Base-by-base conservation (phyloP, 1,140 invertebrate genomes). In the Steinernema khuongi region DNA sequence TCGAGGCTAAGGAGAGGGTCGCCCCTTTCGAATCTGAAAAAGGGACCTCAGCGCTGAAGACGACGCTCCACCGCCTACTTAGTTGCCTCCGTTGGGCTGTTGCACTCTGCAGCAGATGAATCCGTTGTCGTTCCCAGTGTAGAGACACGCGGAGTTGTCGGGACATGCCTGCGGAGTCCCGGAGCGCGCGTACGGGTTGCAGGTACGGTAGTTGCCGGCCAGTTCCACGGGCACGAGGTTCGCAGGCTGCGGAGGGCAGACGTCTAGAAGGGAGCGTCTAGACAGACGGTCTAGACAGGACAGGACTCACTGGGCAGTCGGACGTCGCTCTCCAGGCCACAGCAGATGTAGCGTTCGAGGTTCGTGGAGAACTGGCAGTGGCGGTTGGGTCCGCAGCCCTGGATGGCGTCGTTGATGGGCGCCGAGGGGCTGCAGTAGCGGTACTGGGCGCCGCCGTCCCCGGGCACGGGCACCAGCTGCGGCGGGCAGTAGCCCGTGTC, bases 61-160 rank as follows among this genome's bases (percentile, higher is more conserved):
- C 22, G 11, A 22, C 50, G 50, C 26, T 60, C 31, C 22, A 68
- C 7, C 26, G 19, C 50, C 19, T 26, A 36, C 43, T 68, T 74
- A 68, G 36, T 43, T 72, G 26, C 70, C 67, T 44, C 73, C 73
- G 29, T 19, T 43, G 33, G 71, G 73, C n/a, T 83, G 69, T 69
- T 84, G 82, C 19, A 84, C 81, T 43, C 82, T 43, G 67, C 82
- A 84, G 66, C 82, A 84, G 72, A 84, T 84, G 77, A 84, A 84
- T 7, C 82, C 82, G 32, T 85, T 85, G 73, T 84, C 81, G 28
- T 74, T 77, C 28, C 82, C 82, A 14, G 82, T 84, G 80, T 84
- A 84, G 11, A 84, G 79, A 74, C 82, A 84, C 1, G 82, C 82
- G 22, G 83, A 83, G 67, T 85, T 85, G 70, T 84, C 82, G 14